A percentile compares a stretch with the other conserved stretches of the same genome.
Conservation (phyloP, 2,797 vertebrate species). For the Mus caroli region DNA sequence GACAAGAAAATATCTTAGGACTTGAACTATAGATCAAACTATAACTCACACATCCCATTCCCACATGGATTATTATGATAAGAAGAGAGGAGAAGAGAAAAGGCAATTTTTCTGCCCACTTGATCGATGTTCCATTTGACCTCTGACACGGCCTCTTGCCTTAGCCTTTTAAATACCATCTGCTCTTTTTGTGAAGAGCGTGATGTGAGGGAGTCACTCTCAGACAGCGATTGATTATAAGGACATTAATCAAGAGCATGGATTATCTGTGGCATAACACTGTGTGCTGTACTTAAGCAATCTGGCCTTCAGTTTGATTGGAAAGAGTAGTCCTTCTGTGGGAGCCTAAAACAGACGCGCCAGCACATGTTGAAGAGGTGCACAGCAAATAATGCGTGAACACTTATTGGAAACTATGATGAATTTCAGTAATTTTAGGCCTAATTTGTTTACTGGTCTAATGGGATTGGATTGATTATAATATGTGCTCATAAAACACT, state of each 20-base stretch:
- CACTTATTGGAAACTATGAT: slow-evolving; percentile 78
- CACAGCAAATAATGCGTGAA: slow-evolving; percentile 83
- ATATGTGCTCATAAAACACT: slow-evolving; percentile 52
- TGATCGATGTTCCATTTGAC: slow-evolving; percentile 95
- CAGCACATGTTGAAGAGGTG: slow-evolving; percentile 78
- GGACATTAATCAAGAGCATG: slow-evolving; percentile 97
- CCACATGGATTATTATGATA: slow-evolving; percentile 88
- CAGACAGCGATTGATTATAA: slow-evolving; percentile 98
- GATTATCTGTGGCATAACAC: slow-evolving; percentile 93
- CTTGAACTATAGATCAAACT: slow-evolving; percentile 89
- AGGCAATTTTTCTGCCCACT: slow-evolving; percentile 90
- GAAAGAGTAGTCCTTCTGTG: slow-evolving; percentile 88
- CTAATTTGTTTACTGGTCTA: slow-evolving; percentile 81
- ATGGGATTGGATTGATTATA: slow-evolving; percentile 76
- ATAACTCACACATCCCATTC: slow-evolving; percentile 88
- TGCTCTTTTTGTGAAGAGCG: slow-evolving; percentile 94
- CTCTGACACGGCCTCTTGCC: slow-evolving; percentile 90
- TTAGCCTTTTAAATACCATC: slow-evolving; percentile 98
- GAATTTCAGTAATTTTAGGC: slow-evolving; percentile 78
- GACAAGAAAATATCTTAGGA: slow-evolving; percentile 89
- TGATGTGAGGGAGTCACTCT: slow-evolving; percentile 94
- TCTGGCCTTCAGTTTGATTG: slow-evolving; percentile 89
- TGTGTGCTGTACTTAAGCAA: slow-evolving; percentile 89
- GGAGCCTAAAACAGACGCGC: slow-evolving; percentile 83
- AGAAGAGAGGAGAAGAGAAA: slow-evolving; percentile 87